Evolutionary conservation across 2,797 vertebrate species (phyloP).

Genomic region (Muscicapa striata): DNA sequence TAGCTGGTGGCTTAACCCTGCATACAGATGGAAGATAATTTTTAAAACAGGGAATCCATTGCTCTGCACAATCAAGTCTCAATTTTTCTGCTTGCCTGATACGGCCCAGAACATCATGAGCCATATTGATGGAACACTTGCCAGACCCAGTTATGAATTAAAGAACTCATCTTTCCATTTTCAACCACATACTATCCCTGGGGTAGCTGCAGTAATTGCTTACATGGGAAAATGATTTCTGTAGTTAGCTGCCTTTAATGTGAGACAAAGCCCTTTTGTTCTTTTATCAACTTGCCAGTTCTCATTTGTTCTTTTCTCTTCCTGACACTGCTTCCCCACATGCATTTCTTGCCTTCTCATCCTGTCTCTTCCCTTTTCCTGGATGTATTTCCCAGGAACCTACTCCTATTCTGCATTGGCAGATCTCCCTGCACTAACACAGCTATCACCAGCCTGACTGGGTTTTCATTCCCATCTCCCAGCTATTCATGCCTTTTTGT

Average conservation of each 20-base stretch:
- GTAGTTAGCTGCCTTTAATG: slow-evolving; percentile 23
- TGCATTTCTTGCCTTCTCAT: not conserved
- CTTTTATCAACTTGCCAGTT: slow-evolving; percentile 47
- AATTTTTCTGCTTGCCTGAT: not conserved
- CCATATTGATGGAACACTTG: not conserved
- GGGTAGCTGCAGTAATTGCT: slow-evolving; percentile 13
- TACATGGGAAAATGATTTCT: slow-evolving; percentile 35
- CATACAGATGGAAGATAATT: not conserved
- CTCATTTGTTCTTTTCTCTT: slow-evolving; percentile 58
- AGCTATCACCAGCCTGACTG: not conserved
- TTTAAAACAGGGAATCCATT: not conserved
- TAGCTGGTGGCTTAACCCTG: not conserved
- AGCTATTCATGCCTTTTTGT: not conserved
- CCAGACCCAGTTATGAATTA: not conserved
- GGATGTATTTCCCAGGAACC: slow-evolving; percentile 14
- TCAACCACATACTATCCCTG: not conserved
- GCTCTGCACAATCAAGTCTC: not conserved
- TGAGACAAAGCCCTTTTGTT: slow-evolving; percentile 57
- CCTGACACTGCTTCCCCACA: not conserved
- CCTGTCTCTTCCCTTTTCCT: slow-evolving; percentile 25
- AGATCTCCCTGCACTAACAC: not conserved
- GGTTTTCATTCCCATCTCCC: not conserved
- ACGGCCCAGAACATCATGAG: not conserved
- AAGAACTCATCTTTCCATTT: not conserved
- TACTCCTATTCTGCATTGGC: not conserved